Evolutionary conservation across 1,140 invertebrate genomes (phyloP).

Genomic region (Apis dorsata): DNA sequence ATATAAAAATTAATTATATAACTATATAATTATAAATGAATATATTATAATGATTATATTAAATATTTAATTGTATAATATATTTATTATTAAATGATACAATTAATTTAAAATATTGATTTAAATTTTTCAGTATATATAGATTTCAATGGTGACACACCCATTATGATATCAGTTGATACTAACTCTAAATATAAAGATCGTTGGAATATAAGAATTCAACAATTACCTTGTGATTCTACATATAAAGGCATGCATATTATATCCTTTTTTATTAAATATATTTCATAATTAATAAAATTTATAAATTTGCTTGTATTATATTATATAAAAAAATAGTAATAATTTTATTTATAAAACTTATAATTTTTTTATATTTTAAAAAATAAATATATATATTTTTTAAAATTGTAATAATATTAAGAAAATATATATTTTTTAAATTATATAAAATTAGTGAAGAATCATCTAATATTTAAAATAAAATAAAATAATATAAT

Average conservation of each 20-base stretch:
- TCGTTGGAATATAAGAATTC: constrained; percentile 88
- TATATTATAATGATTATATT: background rate
- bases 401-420: background rate
- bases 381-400: background rate
- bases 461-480: too few relatives aligned
- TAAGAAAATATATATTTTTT: too few relatives aligned
- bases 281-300: background rate
- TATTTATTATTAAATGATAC: too few relatives aligned
- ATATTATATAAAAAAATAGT: background rate
- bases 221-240: constrained; percentile 87
- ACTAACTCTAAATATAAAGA: constrained; percentile 83
- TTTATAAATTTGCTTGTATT: background rate
- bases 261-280: background rate
- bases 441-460: too few relatives aligned
- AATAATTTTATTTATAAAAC: background rate
- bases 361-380: background rate
- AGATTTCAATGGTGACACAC: constrained; percentile 85
- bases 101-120: background rate
- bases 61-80: too few relatives aligned
- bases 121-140: constrained; percentile 83
- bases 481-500: background rate
- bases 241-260: constrained; percentile 81
- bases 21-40: background rate
- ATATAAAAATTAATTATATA: background rate
- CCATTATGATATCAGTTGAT: constrained; percentile 85